Conservation (phyloP, 1,140 invertebrate genomes). For the Epicauta chinensis region DNA sequence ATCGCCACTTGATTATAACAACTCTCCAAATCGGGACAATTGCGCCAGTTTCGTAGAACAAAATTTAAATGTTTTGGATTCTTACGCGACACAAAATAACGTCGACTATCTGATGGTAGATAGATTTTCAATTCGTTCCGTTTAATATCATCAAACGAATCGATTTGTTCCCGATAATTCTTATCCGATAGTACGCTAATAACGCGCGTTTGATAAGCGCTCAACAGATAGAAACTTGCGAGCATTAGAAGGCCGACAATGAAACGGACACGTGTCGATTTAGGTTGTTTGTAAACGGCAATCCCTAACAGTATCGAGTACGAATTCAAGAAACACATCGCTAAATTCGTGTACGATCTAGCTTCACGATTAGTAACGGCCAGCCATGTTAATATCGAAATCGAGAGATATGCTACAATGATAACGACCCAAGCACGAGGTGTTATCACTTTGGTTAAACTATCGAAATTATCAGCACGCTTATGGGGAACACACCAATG, state of each 20-base stretch:
- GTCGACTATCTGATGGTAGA: no score
- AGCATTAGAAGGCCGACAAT: conserved; percentile 23
- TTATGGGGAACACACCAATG: conserved; percentile 21
- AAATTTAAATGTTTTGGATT: no score
- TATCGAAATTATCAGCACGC: background rate
- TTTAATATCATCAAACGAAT: conserved; percentile 17
- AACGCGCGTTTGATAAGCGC: conserved; percentile 17
- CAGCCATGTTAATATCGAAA: conserved; percentile 12
- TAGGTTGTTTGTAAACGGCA: conserved; percentile 6
- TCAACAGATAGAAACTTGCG: conserved; percentile 15
- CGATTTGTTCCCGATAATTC: conserved; percentile 17
- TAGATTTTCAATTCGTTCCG: background rate
- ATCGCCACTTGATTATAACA: conserved; percentile 18
- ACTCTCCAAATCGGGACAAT: conserved; percentile 7
- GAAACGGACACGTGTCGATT: conserved; percentile 10
- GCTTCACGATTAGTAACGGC: conserved; percentile 1
- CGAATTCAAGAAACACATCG: conserved; percentile 6
- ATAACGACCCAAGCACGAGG: conserved; percentile 3
- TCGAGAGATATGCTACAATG: conserved; percentile 4
- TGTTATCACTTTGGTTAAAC: background rate
- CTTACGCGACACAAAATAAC: no score
- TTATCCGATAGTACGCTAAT: conserved; percentile 18
- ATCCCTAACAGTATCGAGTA: conserved; percentile 11
- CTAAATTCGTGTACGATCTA: conserved; percentile 10
- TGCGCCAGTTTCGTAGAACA: conserved; percentile 4